Evolutionary conservation across 1,140 invertebrate species (phyloP).

Genomic region (Drosophila equinoxialis): DNA sequence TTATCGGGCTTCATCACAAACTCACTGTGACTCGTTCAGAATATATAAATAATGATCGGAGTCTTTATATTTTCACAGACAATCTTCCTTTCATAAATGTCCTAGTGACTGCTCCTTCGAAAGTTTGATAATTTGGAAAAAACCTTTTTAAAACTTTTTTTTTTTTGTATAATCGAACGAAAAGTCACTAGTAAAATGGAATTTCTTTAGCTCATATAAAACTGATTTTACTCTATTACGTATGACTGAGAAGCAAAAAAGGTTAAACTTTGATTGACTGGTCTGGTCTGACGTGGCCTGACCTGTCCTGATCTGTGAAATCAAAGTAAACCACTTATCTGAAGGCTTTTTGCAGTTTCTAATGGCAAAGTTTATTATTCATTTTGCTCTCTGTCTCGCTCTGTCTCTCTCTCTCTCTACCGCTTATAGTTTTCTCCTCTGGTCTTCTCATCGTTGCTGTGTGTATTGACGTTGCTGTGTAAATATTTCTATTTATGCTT

Average conservation of each 20-base stretch:
- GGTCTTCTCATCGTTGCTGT: background rate
- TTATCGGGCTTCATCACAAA: no score
- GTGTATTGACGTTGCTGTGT: slow-evolving; percentile 56
- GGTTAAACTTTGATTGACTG: slow-evolving; percentile 18
- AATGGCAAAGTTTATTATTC: slow-evolving; percentile 36
- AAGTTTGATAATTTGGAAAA: no score
- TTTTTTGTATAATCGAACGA: no score
- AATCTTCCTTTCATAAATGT: no score
- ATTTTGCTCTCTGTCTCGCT: slow-evolving; percentile 5
- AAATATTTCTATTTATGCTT: slow-evolving; percentile 74
- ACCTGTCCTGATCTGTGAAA: slow-evolving; percentile 17
- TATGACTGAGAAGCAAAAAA: background rate
- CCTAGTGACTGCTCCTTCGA: no score
- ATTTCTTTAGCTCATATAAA: slow-evolving; percentile 15
- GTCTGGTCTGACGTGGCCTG: background rate
- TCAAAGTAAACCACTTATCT: slow-evolving; percentile 51
- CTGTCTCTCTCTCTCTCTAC: slow-evolving; percentile 25
- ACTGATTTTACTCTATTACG: background rate
- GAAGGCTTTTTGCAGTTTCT: slow-evolving; percentile 46
- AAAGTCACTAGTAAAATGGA: background rate
- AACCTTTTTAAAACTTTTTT: no score
- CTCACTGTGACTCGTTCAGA: no score
- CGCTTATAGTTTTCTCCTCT: slow-evolving; percentile 25
- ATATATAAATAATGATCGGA: no score
- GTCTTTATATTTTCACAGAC: no score